Conservation (phyloP, 2,888 invertebrate species). For the Steromphala cineraria region DNA sequence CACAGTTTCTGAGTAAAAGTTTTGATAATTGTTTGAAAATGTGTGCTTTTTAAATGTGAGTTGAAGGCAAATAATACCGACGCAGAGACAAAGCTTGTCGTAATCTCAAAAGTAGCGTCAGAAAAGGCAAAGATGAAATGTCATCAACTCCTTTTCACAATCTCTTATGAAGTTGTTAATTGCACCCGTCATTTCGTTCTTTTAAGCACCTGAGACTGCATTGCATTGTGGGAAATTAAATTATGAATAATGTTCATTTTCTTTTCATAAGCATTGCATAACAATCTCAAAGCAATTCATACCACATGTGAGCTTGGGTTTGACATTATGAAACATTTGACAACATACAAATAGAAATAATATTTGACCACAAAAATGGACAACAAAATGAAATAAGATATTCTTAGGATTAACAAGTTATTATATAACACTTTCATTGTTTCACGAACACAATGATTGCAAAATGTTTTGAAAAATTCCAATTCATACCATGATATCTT, state of each 20-base stretch:
- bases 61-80: not conserved
- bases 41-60: not conserved
- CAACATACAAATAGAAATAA: no score
- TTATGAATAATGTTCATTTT: not conserved
- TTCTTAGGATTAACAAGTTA: not conserved
- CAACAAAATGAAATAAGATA: not conserved
- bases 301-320: not conserved
- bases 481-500: no score
- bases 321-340: not conserved
- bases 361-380: not conserved
- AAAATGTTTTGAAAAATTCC: no score
- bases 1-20: no score
- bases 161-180: not conserved
- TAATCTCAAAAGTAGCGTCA: not conserved
- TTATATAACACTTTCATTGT: not conserved
- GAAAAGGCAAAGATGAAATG: not conserved
- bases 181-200: not conserved
- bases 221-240: not conserved
- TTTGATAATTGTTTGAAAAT: no score
- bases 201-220: not conserved
- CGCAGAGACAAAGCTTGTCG: not conserved
- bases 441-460: no score
- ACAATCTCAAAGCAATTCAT: not conserved
- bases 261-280: not conserved
- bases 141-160: not conserved